Conservation (phyloP, 2,797 vertebrate species). For the Caiman crocodilus region DNA sequence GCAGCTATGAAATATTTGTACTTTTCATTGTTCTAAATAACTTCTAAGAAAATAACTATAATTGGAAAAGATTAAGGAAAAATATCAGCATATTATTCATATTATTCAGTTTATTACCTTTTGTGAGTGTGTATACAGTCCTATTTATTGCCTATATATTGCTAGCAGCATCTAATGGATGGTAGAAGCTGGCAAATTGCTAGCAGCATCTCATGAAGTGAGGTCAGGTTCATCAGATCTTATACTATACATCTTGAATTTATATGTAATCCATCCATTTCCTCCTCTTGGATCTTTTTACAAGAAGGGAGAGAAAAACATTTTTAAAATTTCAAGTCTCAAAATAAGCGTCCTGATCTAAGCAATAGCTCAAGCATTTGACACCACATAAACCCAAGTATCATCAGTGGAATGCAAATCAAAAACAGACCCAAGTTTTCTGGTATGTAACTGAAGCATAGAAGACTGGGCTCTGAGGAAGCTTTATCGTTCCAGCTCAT, state of each 20-base stretch:
- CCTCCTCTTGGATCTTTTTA: too few relatives aligned
- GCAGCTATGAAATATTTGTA: neutral
- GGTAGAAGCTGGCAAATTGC: too few relatives aligned
- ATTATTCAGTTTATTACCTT: neutral
- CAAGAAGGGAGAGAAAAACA: too few relatives aligned
- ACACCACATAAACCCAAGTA: too few relatives aligned
- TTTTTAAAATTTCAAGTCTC: neutral
- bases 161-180: neutral
- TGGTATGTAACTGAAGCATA: rapidly evolving
- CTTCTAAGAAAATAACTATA: neutral
- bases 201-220: too few relatives aligned
- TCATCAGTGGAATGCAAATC: neutral
- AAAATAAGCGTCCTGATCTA: neutral
- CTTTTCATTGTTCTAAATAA: neutral
- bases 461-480: neutral
- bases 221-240: too few relatives aligned
- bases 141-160: neutral
- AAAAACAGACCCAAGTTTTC: neutral
- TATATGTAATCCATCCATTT: too few relatives aligned
- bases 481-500: neutral
- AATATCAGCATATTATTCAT: neutral
- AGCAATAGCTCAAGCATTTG: neutral
- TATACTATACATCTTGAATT: too few relatives aligned
- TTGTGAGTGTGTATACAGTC: neutral
- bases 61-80: neutral